Conservation (phyloP, 2,797 vertebrate genomes). For the Myotis planiceps region DNA sequence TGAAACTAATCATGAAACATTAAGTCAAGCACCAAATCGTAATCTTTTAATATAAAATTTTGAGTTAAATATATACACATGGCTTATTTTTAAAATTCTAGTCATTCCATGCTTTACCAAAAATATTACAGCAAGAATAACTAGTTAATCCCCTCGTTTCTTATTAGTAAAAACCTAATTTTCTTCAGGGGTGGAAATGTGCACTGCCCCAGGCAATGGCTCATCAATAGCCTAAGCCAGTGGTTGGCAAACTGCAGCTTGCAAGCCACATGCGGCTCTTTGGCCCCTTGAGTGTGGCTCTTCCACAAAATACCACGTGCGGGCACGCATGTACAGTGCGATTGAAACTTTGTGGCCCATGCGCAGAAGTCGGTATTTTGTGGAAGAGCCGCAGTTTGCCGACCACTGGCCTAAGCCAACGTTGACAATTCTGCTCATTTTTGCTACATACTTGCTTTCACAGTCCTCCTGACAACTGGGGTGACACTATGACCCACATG, state of each 20-base stretch:
- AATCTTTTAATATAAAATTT: constrained; percentile 3
- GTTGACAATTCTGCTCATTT: background rate
- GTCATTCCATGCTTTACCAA: background rate
- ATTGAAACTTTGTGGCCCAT: no score
- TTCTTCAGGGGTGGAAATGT: background rate
- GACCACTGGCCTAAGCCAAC: no score
- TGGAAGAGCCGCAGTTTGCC: no score
- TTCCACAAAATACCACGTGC: no score
- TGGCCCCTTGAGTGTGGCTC: no score
- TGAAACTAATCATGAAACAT: constrained; percentile 9
- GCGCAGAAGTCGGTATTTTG: no score
- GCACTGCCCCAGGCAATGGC: background rate
- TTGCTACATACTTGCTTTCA: background rate
- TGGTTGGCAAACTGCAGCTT: no score
- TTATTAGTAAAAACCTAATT: constrained; percentile 4
- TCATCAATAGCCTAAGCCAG: background rate
- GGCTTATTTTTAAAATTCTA: background rate
- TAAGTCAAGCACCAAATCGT: background rate
- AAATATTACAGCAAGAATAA: background rate
- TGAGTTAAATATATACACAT: constrained; percentile 16
- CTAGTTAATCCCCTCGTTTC: background rate
- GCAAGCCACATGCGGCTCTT: no score
- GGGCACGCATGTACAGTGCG: no score
- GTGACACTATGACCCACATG: background rate
- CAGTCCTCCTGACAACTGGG: background rate